A percentile compares a stretch with the other conserved stretches of the same genome.
Conservation (phyloP, 1,140 invertebrate genomes). For the Euwallacea similis region DNA sequence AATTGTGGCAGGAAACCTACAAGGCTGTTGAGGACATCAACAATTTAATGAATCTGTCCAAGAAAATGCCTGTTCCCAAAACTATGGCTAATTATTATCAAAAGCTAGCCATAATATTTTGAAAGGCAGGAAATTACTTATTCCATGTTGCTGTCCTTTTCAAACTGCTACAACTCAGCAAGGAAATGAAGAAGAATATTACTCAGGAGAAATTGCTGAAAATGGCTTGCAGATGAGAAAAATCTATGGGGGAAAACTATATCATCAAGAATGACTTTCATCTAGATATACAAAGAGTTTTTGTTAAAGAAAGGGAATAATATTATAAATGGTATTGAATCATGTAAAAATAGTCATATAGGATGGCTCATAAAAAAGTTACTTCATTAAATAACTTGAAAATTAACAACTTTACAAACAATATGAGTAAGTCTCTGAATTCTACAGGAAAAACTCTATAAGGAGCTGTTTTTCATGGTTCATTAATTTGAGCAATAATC, state of each 20-base stretch:
- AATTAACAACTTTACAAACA: not conserved
- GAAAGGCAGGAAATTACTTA: slow-evolving; percentile 96
- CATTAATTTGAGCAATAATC: not conserved
- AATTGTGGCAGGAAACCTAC: slow-evolving; percentile 98
- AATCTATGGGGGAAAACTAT: no score
- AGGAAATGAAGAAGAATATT: slow-evolving; percentile 97
- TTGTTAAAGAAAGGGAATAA: no score
- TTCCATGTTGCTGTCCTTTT: slow-evolving; percentile 98
- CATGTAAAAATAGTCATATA: no score
- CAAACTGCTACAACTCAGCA: slow-evolving; percentile 88
- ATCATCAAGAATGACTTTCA: no score
- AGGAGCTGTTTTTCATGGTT: no score
- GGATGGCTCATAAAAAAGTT: no score
- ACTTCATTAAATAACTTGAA: no score
- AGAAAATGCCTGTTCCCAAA: slow-evolving; percentile 94
- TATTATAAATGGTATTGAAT: no score
- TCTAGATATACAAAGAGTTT: no score
- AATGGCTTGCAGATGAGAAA: slow-evolving; percentile 54
- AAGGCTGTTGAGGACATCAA: slow-evolving; percentile 98
- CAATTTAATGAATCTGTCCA: slow-evolving; percentile 92
- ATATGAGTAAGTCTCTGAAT: not conserved
- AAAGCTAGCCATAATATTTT: slow-evolving; percentile 97
- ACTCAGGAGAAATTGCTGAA: slow-evolving; percentile 88
- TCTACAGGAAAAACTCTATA: no score
- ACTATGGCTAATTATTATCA: slow-evolving; percentile 98